Evolutionary conservation across 2,888 invertebrate genomes (phyloP).

Genomic region (Odontocerum albicorne): DNA sequence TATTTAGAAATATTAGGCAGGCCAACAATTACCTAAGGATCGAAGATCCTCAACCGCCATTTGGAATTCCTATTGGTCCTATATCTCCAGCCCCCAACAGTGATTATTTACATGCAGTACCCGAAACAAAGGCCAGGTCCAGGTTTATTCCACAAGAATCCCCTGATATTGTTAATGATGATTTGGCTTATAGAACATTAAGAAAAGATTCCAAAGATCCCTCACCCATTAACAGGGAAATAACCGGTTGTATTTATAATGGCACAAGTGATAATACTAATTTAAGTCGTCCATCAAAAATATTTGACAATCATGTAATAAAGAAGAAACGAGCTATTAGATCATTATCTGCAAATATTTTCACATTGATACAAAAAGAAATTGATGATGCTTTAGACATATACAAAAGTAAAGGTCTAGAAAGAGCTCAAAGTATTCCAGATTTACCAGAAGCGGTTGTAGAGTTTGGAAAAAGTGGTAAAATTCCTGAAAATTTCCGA

Average conservation of each 20-base stretch:
- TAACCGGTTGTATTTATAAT: conserved; percentile 53
- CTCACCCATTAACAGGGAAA: conserved; percentile 53
- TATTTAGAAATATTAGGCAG: conserved; percentile 77
- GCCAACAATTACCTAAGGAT: conserved; percentile 73
- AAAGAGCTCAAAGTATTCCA: conserved; percentile 64
- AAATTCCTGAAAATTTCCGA: conserved; percentile 23
- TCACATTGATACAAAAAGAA: conserved; percentile 72
- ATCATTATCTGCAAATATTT: conserved; percentile 83
- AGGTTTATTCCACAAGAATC: conserved; percentile 67
- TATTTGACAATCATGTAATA: conserved; percentile 43
- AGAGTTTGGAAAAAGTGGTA: conserved; percentile 34
- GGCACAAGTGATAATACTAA: conserved; percentile 51
- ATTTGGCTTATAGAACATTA: conserved; percentile 81
- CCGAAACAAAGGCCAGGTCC: conserved; percentile 62
- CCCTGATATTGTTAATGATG: conserved; percentile 84
- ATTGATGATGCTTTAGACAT: conserved; percentile 60
- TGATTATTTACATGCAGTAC: conserved; percentile 81
- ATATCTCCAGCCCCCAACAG: conserved; percentile 77
- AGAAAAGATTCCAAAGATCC: conserved; percentile 75
- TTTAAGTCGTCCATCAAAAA: conserved; percentile 39
- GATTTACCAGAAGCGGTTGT: conserved; percentile 48
- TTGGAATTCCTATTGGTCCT: conserved; percentile 87
- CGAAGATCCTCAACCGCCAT: conserved; percentile 82
- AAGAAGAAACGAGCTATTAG: conserved; percentile 80
- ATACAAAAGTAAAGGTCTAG: conserved; percentile 54